Conservation (phyloP, 2,113 vertebrate genomes). For the Sturnira hondurensis region DNA sequence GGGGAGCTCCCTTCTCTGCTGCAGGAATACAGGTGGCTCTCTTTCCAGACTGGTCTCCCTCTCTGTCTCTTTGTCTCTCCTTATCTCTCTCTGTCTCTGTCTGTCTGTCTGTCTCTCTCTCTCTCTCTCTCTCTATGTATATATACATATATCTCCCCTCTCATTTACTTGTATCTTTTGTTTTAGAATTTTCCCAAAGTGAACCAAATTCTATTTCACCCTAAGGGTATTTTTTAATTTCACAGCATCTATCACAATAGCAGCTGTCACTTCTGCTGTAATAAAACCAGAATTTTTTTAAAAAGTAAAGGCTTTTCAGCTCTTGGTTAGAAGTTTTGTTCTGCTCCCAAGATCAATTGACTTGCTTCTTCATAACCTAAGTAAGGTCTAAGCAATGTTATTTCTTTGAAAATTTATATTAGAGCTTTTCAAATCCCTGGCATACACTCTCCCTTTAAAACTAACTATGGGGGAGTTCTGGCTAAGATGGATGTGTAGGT, state of each 20-base stretch:
- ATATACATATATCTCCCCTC: not conserved
- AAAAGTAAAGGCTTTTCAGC: not conserved
- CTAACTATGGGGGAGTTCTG: not conserved
- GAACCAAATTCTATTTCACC: not conserved
- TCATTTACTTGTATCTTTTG: not conserved
- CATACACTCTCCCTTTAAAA: constrained; percentile 1
- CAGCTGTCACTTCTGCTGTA: not conserved
- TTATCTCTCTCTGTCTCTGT: not conserved
- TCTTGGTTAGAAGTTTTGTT: not conserved
- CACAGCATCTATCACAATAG: not conserved
- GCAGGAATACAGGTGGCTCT: not conserved
- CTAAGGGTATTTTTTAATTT: not conserved
- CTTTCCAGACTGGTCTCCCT: not conserved
- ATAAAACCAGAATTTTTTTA: constrained; percentile 42
- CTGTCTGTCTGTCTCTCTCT: not conserved
- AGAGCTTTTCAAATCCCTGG: constrained; percentile 21
- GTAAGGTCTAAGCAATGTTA: constrained; percentile 19
- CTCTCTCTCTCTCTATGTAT: not conserved
- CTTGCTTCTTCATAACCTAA: constrained; percentile 15
- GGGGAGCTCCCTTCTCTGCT: not conserved
- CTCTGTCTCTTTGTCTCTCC: not conserved
- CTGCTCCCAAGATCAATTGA: not conserved
- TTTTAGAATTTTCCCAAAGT: constrained; percentile 11
- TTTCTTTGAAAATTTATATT: constrained; percentile 48
- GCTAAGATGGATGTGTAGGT: no score